Evolutionary conservation across 2,888 invertebrate species (phyloP), one percentile per base, ranked within the genome.

Genomic region (Diloba caeruleocephala): DNA sequence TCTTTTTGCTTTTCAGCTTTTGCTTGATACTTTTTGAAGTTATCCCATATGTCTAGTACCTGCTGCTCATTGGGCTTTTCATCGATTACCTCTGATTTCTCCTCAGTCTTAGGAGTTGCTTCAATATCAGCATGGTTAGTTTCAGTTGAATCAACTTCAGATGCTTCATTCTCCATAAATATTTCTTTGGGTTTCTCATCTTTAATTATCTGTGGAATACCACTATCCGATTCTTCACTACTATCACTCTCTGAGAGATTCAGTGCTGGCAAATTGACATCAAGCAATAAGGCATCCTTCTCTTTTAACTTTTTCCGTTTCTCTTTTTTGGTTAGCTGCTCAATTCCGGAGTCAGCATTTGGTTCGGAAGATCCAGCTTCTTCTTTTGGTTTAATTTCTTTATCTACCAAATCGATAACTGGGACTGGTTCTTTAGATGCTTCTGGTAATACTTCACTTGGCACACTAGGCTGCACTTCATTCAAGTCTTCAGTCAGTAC

Each of bases 241-340:
- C 96, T 97, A 73, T 97, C 97, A 81, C 97, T 97, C 76, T 97
- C 97, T 0, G 97, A 97, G 31, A 98, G 92, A 92, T 97, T 97
- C 31, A 97, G 90, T 1, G 96, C 97, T 2, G 97, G 97, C 45
- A 98, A 89, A 89, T 97, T 93, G 3, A 93, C 93, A 81, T 93
- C 94, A 61, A 94, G 71, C 53, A 94, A 75, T 63, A 94, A 81
- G 39, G 92, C 87, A 78, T 93, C 93, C 70, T 93, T 93, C 55
- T 92, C 90, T 79, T 89, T 92, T 39, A 79, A 62, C 75, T 92
- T 93, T 71, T 93, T 93, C 71, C 92, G 93, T 75, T 89, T 94
- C 23, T 79, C 78, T 70, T 91, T 93, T 74, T 94, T 94, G 19
- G 89, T 84, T 56, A 79, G 58, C 57, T 77, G 79, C 54, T 87